Base-by-base conservation (phyloP, 2,113 vertebrate genomes). In the Hiodon tergisus region DNA sequence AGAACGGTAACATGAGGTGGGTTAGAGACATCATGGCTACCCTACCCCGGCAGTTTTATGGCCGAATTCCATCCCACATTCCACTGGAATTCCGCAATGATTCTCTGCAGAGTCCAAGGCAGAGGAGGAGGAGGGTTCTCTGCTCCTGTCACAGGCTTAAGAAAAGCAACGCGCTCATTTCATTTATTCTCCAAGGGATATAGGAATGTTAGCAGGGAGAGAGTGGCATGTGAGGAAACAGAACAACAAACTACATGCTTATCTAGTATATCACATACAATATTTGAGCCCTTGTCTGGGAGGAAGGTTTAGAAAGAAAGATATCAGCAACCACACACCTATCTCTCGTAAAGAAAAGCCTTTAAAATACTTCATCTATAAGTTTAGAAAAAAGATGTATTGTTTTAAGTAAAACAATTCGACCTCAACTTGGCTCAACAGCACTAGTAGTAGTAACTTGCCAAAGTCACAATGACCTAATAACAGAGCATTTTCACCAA, bases 41-140 rank as follows among this genome's bases (percentile, higher is more conserved):
- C 71, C 73, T 67, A 76, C 0, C 77, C 75, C 69, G 16, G 74
- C 72, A 73, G 72, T 74, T 80, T 79, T 62, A 78, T 79, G 63
- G 75, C 81, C 72, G 84, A 85, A 86, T 88, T 84, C 80, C 80
- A 73, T 5, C 10, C 51, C 67, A 72, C 84, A 88, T 88, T 89
- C 86, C 84, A 80, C 73, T 78, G 74, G 74, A 86, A 86, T 82
- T 84, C 82, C 83, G 78, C 73, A 82, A 82, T 69, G 73, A 75
- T 77, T 77, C 79, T 82, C 74, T 9, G 68, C 9, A 59, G 79
- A 75, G 51, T 78, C 74, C 53, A n/a, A 60, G 48, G 73, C 77
- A 61, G 55, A 13, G n/a, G 51, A 63, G 47, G 55, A 63, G 47
- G 63, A 72, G 67, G 75, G 60, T 6, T 11, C 63, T 31, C 55